A percentile compares a stretch with the other conserved stretches of the same genome.
Evolutionary conservation across 1,140 invertebrate genomes (phyloP).

Genomic region (Oedothorax gibbosus): DNA sequence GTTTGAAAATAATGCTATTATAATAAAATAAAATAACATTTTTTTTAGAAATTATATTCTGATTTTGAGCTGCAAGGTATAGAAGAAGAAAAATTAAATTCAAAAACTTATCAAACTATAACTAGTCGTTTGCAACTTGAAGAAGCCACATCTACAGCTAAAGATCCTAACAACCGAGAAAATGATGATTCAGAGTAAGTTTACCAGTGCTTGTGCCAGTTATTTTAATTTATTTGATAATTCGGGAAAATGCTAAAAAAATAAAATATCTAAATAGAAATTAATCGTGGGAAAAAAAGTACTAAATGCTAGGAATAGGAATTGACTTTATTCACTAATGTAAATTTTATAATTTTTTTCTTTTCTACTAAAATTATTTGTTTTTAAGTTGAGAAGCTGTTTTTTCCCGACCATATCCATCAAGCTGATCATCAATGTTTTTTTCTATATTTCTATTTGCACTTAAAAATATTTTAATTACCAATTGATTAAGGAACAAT

Average conservation of each 20-base stretch:
- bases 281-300: no score
- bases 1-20: no score
- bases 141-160: slow-evolving; percentile 92
- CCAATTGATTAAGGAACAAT: no score
- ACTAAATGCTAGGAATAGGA: no score
- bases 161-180: slow-evolving; percentile 81
- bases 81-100: slow-evolving; percentile 97
- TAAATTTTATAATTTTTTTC: no score
- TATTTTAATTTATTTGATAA: neutral
- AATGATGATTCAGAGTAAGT: slow-evolving; percentile 68
- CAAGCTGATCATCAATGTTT: no score
- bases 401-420: no score
- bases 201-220: neutral
- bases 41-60: slow-evolving; percentile 93
- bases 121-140: slow-evolving; percentile 94
- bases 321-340: no score
- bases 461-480: no score
- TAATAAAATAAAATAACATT: neutral
- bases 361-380: no score
- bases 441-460: no score
- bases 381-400: no score
- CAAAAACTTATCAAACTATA: slow-evolving; percentile 94
- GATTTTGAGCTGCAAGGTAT: slow-evolving; percentile 99
- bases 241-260: neutral
- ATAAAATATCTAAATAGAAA: neutral